These are phyloP conservation scores for Tinamus major DNA, from an alignment of 2,797 vertebrate genomes.

Conservation along the genomic window DNA sequence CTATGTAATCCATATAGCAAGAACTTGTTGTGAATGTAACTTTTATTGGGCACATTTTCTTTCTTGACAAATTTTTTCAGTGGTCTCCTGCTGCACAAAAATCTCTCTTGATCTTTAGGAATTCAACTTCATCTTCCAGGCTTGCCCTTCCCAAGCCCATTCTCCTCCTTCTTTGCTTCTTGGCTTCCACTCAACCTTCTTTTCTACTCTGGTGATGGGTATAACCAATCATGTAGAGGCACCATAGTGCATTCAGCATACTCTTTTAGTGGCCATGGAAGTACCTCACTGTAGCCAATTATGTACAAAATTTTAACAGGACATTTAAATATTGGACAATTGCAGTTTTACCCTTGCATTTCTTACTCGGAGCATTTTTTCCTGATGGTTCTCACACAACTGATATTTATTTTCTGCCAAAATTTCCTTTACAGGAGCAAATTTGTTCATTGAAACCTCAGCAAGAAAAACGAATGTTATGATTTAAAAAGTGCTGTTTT, in stretches of 20 bases:
- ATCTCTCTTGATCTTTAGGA: neutral
- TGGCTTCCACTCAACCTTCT: neutral
- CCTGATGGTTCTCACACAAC: neutral
- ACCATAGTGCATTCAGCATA: neutral
- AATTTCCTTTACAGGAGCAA: neutral
- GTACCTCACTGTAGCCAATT: neutral
- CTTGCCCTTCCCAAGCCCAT: neutral
- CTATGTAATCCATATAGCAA: neutral
- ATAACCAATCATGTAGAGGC: accelerated
- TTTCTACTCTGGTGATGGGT: neutral
- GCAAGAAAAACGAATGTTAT: neutral
- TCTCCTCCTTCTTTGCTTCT: neutral
- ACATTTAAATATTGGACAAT: neutral
- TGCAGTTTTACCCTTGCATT: neutral
- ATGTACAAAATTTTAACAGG: neutral
- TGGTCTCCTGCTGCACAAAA: neutral
- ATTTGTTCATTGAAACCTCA: neutral
- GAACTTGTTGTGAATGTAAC: neutral
- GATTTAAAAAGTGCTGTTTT: neutral
- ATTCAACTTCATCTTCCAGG: neutral
- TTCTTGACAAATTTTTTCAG: neutral
- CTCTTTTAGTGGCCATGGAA: neutral
- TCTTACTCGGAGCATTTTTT: neutral
- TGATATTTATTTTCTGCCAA: neutral
- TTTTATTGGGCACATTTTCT: neutral